Conservation (phyloP, 2,797 vertebrate species). For the Lerista edwardsae region DNA sequence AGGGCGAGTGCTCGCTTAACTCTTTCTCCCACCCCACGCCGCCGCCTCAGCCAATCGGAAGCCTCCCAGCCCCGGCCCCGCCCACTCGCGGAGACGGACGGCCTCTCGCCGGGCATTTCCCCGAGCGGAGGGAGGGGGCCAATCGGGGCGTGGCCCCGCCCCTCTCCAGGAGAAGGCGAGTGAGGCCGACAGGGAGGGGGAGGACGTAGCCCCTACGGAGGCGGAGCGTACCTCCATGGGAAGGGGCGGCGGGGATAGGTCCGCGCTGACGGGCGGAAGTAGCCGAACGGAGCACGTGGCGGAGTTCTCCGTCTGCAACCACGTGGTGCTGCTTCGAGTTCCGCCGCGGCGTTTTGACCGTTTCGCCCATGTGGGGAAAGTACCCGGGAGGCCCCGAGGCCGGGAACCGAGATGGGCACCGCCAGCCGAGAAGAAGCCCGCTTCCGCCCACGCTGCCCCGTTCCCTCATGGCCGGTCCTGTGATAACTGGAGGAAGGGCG, state of each 20-base stretch:
- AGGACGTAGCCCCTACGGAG: not conserved
- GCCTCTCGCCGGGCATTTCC: not conserved
- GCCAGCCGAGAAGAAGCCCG: no score
- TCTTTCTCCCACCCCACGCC: not conserved
- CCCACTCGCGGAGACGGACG: not conserved
- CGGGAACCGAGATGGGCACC: no score
- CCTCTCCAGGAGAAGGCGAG: not conserved
- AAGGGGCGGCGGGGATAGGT: not conserved
- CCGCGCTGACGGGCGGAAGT: not conserved
- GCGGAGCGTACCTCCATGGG: accelerated
- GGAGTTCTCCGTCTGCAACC: not conserved
- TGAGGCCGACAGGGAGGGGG: not conserved
- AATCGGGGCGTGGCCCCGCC: not conserved
- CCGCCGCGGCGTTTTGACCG: no score
- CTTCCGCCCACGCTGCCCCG: no score
- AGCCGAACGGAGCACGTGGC: conserved; percentile 30
- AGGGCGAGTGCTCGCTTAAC: not conserved
- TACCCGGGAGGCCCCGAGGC: no score
- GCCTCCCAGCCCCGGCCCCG: not conserved
- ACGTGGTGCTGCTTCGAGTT: not conserved
- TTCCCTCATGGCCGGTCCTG: no score
- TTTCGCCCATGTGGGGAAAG: no score
- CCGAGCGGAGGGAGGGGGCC: accelerated
- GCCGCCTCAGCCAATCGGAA: not conserved
- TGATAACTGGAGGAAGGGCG: no score